Evolutionary conservation across 2,797 vertebrate species (phyloP).

Genomic region (Thaleichthys pacificus): DNA sequence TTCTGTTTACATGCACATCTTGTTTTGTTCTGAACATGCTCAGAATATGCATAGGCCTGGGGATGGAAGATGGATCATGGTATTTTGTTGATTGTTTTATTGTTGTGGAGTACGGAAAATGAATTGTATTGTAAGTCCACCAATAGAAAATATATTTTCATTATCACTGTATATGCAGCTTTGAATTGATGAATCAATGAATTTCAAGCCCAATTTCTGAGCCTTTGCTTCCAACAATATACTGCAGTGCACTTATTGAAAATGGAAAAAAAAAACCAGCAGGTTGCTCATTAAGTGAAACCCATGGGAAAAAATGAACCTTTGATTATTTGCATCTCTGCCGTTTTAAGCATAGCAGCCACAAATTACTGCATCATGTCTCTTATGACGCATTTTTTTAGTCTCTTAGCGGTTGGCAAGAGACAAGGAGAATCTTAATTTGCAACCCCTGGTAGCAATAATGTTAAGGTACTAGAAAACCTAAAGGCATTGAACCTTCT

Average conservation of each 20-base stretch:
- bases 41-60: background rate
- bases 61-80: background rate
- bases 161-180: background rate
- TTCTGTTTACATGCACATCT: conserved; percentile 45
- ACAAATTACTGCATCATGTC: conserved; percentile 73
- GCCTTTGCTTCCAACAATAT: background rate
- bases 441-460: conserved; percentile 73
- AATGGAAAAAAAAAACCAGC: conserved; percentile 19
- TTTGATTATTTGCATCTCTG: conserved; percentile 54
- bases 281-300: conserved; percentile 54
- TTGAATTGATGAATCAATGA: background rate
- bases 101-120: background rate
- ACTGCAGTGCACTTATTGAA: background rate
- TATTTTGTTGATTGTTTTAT: background rate
- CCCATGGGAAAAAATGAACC: conserved; percentile 44
- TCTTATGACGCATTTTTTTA: conserved; percentile 72
- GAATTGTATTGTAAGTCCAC: background rate
- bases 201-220: background rate
- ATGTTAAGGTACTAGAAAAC: conserved; percentile 78
- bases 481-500: conserved; percentile 69
- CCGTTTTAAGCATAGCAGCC: conserved; percentile 71
- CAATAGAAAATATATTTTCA: background rate
- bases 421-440: conserved; percentile 77
- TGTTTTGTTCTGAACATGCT: conserved; percentile 22
- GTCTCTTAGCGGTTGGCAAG: conserved; percentile 64